phyloP scores from a whole-genome alignment of 2,113 vertebrate genomes.

The Centropristis striata region DNA sequence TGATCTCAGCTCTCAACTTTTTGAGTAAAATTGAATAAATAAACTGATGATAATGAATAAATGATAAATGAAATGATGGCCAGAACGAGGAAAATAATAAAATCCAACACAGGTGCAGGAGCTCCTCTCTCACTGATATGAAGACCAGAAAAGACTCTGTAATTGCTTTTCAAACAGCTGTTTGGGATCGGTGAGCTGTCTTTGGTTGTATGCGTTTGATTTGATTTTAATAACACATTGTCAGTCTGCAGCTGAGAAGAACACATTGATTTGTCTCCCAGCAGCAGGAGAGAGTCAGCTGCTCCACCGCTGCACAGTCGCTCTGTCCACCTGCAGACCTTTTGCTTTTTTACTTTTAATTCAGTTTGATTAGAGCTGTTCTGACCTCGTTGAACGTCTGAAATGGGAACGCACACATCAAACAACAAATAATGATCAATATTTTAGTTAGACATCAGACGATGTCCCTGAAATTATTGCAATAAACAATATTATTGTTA shows the following conservation, averaged over 20 bases:
- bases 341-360: constrained; percentile 3
- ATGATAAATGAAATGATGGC: background rate
- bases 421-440: no score
- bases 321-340: constrained; percentile 15
- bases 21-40: background rate
- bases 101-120: background rate
- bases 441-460: no score
- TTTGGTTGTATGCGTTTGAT: constrained; percentile 38
- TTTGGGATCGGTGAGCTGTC: background rate
- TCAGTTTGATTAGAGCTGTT: no score
- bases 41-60: no score
- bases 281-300: constrained; percentile 35
- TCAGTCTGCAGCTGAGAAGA: constrained; percentile 48
- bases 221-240: constrained; percentile 70
- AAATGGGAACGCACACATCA: no score
- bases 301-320: background rate
- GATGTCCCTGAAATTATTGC: no score
- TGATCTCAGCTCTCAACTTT: background rate
- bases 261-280: constrained; percentile 30
- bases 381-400: no score
- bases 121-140: background rate
- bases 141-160: constrained; percentile 15
- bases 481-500: no score
- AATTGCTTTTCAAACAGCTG: constrained; percentile 58
- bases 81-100: background rate